Evolutionary conservation across 2,797 vertebrate species (phyloP).

Genomic region (Babyrousa celebensis): DNA sequence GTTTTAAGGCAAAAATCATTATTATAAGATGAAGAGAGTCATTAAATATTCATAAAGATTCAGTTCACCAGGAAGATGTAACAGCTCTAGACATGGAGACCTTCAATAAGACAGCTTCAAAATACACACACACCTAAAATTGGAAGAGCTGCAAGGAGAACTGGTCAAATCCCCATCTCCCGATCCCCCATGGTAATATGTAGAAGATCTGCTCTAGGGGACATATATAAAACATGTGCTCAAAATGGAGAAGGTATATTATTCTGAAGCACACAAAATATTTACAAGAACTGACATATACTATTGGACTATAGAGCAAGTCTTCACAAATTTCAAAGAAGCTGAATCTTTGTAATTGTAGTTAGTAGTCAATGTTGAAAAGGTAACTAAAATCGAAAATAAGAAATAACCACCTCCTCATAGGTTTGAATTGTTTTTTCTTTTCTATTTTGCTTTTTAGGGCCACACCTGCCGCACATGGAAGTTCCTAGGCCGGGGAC

Average conservation of each 20-base stretch:
- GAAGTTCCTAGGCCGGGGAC: no score
- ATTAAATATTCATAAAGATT: conserved; percentile 66
- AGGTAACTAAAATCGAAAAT: neutral
- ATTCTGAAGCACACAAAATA: conserved; percentile 13
- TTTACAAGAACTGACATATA: neutral
- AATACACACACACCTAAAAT: neutral
- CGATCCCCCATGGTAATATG: neutral
- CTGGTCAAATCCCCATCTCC: neutral
- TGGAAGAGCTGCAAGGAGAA: conserved; percentile 42
- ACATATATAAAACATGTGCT: neutral
- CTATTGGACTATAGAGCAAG: neutral
- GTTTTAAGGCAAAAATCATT: conserved; percentile 44
- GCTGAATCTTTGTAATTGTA: neutral
- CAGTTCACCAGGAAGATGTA: neutral
- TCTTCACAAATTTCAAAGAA: neutral
- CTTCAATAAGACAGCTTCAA: conserved; percentile 33
- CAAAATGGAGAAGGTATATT: neutral
- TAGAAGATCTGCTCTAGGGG: neutral
- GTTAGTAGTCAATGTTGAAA: neutral
- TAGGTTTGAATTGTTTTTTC: neutral
- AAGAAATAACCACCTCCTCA: neutral
- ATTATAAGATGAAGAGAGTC: conserved; percentile 34
- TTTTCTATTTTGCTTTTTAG: no score
- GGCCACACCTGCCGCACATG: no score
- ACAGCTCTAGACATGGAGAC: conserved; percentile 7